Base-by-base conservation (phyloP, 1,140 invertebrate genomes). In the Teleopsis dalmanni region DNA sequence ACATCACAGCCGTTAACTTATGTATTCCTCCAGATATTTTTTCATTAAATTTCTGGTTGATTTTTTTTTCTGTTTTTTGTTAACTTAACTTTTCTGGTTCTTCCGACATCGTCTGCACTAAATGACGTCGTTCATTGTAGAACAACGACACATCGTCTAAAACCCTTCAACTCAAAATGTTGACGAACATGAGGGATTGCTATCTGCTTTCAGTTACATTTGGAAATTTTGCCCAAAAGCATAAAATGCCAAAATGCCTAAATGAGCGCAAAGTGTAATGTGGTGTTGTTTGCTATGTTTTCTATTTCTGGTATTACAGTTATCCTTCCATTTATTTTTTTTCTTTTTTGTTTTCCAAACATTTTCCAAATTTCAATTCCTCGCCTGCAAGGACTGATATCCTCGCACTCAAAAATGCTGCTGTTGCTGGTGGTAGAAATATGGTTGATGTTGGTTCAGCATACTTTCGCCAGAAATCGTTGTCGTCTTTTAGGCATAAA, bases 301-400 rank as follows among this genome's bases (percentile, higher is more conserved):
- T 31, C 13, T 31, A 9, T 31, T 31, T 31, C 13, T 31, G 7
- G 7, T 31, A 31, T 31, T n/a, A 31, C 13, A 31, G 27, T 31
- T 31, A 9, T 31, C 27, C 27, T n/a, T 31, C 13, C 13, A 31
- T n/a, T n/a, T 7, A 7, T 9, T 7, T n/a, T n/a, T n/a, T n/a
- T n/a, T n/a, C n/a, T n/a, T n/a, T n/a, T n/a, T n/a, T n/a, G n/a
- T n/a, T n/a, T n/a, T 9, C 27, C 7, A 31, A n/a, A n/a, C 7
- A 31, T 46, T 46, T 46, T 46, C 44, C 35, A 46, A 46, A 46
- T 46, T 46, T 46, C 44, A 46, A 46, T 46, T 46, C 33, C 11
- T 46, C 33, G 44, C 29, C 6, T 22, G 31, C 44, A 33, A 34
- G 23, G 33, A 46, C 23, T 31, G 27, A 21, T 5, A 13, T 18